A percentile compares a stretch with the other conserved stretches of the same genome.
These are phyloP conservation scores for Pimpla rufipes DNA, from an alignment of 2,888 invertebrate genomes.

Conservation along the genomic window DNA sequence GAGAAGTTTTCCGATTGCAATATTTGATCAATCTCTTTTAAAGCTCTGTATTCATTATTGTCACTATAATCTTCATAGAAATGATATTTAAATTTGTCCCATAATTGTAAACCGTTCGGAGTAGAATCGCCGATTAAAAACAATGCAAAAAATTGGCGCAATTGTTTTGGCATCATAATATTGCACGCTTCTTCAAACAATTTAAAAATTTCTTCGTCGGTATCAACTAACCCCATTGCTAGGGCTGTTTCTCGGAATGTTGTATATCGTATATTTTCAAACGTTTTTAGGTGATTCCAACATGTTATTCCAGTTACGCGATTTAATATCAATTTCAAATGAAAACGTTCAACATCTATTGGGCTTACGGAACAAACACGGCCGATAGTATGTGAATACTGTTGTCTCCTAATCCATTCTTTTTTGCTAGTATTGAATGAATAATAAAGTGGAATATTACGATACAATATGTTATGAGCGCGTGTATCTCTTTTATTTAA, in stretches of 20 bases:
- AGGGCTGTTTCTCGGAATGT: conserved; percentile 43
- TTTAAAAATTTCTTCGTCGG: conserved; percentile 39
- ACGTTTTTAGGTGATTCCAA: conserved; percentile 53
- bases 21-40: conserved; percentile 5
- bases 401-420: conserved; percentile 21
- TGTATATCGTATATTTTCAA: conserved; percentile 38
- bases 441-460: conserved; percentile 12
- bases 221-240: conserved; percentile 56
- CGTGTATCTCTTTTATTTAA: conserved; percentile 46
- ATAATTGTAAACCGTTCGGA: background rate
- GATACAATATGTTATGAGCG: conserved; percentile 44
- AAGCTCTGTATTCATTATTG: background rate
- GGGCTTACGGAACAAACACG: conserved; percentile 50
- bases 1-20: conserved; percentile 8
- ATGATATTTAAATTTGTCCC: background rate
- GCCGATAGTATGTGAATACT: conserved; percentile 54
- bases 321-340: conserved; percentile 62
- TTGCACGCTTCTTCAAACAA: conserved; percentile 42
- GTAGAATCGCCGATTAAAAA: conserved; percentile 23
- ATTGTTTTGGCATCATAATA: conserved; percentile 10
- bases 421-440: conserved; percentile 3
- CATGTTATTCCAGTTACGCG: conserved; percentile 50
- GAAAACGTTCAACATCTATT: conserved; percentile 39
- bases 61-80: background rate
- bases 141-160: conserved; percentile 34